phyloP scores from a whole-genome alignment of 2,888 invertebrate genomes.

The Luffia ferchaultella region DNA sequence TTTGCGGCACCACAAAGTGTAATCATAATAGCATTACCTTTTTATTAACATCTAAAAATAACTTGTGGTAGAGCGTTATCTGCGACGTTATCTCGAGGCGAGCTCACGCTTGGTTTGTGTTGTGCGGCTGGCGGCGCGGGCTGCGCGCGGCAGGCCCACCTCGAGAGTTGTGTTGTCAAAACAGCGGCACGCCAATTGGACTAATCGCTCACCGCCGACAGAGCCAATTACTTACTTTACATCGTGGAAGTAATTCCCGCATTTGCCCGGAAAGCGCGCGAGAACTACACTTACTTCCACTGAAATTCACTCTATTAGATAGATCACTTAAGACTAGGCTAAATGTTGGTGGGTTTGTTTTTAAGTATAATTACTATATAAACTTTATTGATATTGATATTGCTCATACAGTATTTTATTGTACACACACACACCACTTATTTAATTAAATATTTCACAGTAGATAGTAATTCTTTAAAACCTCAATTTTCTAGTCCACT shows the following conservation, averaged over 20 bases:
- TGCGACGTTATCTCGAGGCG: constrained; percentile 56
- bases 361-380: too few species aligned
- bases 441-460: too few species aligned
- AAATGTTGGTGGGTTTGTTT: too few species aligned
- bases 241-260: constrained; percentile 63
- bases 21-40: constrained; percentile 47
- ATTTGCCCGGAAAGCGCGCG: constrained; percentile 59
- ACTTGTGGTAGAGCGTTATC: constrained; percentile 41
- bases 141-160: constrained; percentile 13
- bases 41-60: constrained; percentile 59
- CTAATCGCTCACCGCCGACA: constrained; percentile 56
- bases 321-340: too few species aligned
- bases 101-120: constrained; percentile 27
- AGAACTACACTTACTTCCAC: constrained; percentile 62
- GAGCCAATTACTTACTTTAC: constrained; percentile 62
- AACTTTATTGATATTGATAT: too few species aligned
- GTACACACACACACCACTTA: too few species aligned
- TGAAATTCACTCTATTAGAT: too few species aligned
- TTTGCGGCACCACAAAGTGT: constrained; percentile 6
- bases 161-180: constrained; percentile 49
- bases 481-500: too few species aligned
- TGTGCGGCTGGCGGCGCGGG: constrained; percentile 18
- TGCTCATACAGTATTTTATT: too few species aligned
- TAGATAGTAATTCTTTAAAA: too few species aligned
- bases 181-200: constrained; percentile 59